A percentile compares a stretch with the other conserved stretches of the same genome.
phyloP scores from a whole-genome alignment of 2,888 invertebrate species.

The Bugula neritina region DNA sequence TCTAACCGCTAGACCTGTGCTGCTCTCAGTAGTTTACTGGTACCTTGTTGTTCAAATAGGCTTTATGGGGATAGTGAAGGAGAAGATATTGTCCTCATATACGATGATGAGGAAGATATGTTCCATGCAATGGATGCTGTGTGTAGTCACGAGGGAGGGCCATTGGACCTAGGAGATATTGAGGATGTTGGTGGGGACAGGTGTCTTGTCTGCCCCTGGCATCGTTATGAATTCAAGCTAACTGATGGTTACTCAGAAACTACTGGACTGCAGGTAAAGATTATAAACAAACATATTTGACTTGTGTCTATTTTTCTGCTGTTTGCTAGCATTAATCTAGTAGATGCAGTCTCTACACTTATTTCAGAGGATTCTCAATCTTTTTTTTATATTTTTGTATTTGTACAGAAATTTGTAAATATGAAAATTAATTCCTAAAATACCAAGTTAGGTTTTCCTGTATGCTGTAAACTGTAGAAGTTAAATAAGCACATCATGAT shows the following conservation, averaged over 20 bases:
- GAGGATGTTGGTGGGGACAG: constrained; percentile 29
- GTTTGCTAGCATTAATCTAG: background rate
- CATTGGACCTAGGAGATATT: constrained; percentile 29
- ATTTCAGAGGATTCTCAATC: too few species aligned
- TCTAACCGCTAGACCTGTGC: too few species aligned
- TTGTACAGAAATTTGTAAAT: too few species aligned
- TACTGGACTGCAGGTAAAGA: constrained; percentile 28
- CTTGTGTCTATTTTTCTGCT: background rate
- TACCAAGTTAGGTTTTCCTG: too few species aligned
- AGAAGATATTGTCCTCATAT: constrained; percentile 28
- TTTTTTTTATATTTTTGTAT: too few species aligned
- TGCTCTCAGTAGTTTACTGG: too few species aligned
- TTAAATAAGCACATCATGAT: too few species aligned
- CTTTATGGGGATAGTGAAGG: constrained; percentile 27
- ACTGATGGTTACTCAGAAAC: constrained; percentile 27
- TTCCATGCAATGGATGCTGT: constrained; percentile 29
- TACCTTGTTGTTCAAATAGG: too few species aligned
- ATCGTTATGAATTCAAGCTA: constrained; percentile 29
- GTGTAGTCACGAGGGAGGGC: constrained; percentile 30
- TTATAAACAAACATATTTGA: background rate
- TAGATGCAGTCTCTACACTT: too few species aligned
- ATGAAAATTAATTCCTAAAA: too few species aligned
- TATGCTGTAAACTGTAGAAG: too few species aligned
- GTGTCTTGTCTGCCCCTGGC: constrained; percentile 30
- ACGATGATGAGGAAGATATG: constrained; percentile 20